Evolutionary conservation across 2,888 invertebrate genomes (phyloP), one percentile per base, ranked within the genome.

Genomic region (Neoitamus cyanurus): DNA sequence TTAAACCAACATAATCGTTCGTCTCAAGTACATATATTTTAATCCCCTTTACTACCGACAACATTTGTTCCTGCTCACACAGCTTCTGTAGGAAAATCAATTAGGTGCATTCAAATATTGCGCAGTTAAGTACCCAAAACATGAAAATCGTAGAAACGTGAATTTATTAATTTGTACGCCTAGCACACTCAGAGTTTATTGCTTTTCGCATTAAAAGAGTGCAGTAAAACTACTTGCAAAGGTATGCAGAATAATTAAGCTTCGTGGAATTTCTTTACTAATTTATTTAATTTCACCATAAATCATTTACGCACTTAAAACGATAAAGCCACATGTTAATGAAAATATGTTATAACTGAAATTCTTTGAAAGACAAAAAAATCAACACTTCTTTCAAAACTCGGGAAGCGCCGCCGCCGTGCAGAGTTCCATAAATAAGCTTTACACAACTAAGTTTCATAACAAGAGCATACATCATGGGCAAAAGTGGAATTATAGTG

Each of bases 391-490:
- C 4, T 4, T 20, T 20, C 20, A 20, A 20, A 58, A 58, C 2
- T 20, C 58, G 25, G 58, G 5, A 42, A 42, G n/a, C 42, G n/a
- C n/a, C 13, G 42, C n/a, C n/a, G n/a, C 20, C 0, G 58, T 58
- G 58, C 3, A 58, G 2, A 58, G 36, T 34, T 20, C 31, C 7
- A 30, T 73, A 73, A 31, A 73, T 70, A 70, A 73, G 20, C 3
- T 73, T 73, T 15, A 36, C 73, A 36, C 31, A 73, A 73, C 36
- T 73, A 30, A 36, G 11, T 73, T 73, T n/a, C 73, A 34, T 73
- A 72, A 72, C 20, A 20, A 15, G 37, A 73, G 36, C 73, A 73
- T 73, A 73, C 20, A 36, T 36, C 72, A 73, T 73, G 73, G 36
- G n/a, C 20, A 13, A 34, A 73, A 4, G 25, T 20, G 20, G 25